Evolutionary conservation across 2,797 vertebrate species (phyloP), one percentile per base, ranked within the genome.

Genomic region (Hybognathus amarus): DNA sequence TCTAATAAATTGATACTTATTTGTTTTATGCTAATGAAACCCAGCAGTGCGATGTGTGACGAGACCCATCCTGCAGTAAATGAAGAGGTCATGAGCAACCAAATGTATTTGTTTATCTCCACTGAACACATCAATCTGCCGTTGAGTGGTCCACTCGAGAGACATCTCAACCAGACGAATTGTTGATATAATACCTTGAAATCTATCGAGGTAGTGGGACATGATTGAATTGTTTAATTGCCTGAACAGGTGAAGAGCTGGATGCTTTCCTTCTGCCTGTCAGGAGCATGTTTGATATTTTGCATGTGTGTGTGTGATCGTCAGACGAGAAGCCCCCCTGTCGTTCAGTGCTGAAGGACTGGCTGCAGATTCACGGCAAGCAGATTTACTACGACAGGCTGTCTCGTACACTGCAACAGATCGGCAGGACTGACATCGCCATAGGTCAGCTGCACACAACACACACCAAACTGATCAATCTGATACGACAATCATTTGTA

Each of bases 381-480:
- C 76, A 69, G 69, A 92, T 88, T 2, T 93, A 95, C 82, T 96
- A 96, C 90, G 96, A 97, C 92, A 94, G 93, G 24, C 91, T 98
- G 80, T 91, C 91, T 6, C 93, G 93, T 0, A 92, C 92, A 86
- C 92, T 98, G 79, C 93, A 87, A 59, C 92, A 89, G 18, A 91
- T 97, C 1, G 95, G 96, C 22, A 96, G 97, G 67, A 89, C 92
- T 0, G 97, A 98, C 88, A 90, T 97, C 2, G 95, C 96, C 59
- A 77, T 91, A 20, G 94, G 94, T 96, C 88, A 94, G 93, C 9
- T 6, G 5, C 36, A 40, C 22, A 59, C 52, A 75, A 56, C 63
- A 52, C 22, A 74, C 36, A 59, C 20, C 61, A 12, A 38, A 45
- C 36, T 45, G 63, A 17, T 6, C 27, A 73, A 73, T 13, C 5